Percentiles rank a stretch among this genome's conserved stretches.
phyloP scores from a whole-genome alignment of 2,888 invertebrate genomes.

The Eupithecia dodoneata region DNA sequence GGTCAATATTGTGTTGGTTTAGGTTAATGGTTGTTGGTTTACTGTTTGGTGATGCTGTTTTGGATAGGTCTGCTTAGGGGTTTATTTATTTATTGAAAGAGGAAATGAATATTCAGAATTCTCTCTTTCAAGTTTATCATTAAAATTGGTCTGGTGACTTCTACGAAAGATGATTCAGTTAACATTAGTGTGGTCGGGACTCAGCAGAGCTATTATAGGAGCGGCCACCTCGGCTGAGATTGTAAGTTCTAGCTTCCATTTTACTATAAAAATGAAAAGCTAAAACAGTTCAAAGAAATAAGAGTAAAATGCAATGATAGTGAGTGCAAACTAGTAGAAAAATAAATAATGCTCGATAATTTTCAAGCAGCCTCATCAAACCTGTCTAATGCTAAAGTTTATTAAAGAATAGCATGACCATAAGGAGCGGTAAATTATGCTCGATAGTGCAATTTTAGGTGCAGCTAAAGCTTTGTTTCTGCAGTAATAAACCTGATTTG shows the following conservation, averaged over 20 bases:
- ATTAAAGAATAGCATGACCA: not conserved
- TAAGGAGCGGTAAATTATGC: not conserved
- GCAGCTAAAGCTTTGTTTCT: conserved; percentile 11
- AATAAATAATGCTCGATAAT: not conserved
- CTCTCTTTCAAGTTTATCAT: not conserved
- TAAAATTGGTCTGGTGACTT: not conserved
- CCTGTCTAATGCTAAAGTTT: not conserved
- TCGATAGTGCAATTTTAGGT: not conserved
- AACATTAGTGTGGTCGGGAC: not conserved
- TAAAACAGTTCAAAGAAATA: conserved; percentile 1
- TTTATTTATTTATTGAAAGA: not conserved
- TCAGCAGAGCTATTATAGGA: not conserved
- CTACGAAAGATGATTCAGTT: not conserved
- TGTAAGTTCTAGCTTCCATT: not conserved
- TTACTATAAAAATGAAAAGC: not conserved
- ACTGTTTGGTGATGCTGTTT: conserved; percentile 6
- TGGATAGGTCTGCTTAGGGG: not conserved
- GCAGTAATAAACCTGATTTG: conserved; percentile 10
- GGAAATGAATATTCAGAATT: not conserved
- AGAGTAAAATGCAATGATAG: not conserved
- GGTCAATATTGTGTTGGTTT: conserved; percentile 33
- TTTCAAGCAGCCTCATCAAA: not conserved
- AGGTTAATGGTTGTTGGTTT: conserved; percentile 27
- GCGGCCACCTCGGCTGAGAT: not conserved
- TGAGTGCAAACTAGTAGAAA: not conserved